Base-by-base conservation (phyloP, 2,888 invertebrate species). In the Thumatha senex region DNA sequence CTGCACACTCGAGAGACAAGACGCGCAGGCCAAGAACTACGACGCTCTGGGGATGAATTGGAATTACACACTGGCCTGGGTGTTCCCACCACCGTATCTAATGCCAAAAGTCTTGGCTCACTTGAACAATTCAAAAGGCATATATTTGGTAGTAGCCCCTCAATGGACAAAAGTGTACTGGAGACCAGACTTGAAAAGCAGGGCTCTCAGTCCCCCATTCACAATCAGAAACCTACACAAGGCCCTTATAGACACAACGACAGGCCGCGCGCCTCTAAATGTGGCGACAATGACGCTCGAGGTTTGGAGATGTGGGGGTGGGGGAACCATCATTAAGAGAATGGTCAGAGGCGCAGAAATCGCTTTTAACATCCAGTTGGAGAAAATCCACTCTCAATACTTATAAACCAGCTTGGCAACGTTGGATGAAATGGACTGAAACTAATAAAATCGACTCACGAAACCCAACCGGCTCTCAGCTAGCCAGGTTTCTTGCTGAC, bases 291-390 rank as follows among this genome's bases (percentile, higher is more conserved):
- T 54, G 7, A 31, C 12, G 10, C 42, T 48, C 10, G 48, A 48
- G 30, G 51, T 61, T 1, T 69, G 61, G 68, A 60, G 46, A 50
- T 58, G 51, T 60, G 56, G 56, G 56, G 58, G 48, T 67, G 61
- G 61, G 12, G 52, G 54, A 9, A 15, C 31, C 46, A 33, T n/a
- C n/a, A 53, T 44, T 31, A 39, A 14, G 42, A 33, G 29, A 34
- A 12, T 46, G 46, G 43, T 40, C 38, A 5, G 33, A 34, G 34
- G 39, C 43, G 29, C 51, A 46, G 24, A 33, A 11, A 10, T 7
- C 2, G 1, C 29, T 48, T 4, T 30, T 48, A 2, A 40, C 11
- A 41, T 38, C 18, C 12, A 48, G 48, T 7, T 51, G 42, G 46
- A 41, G 51, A 29, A 36, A 41, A 4, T 51, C 42, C 2, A 46